These are phyloP conservation scores for Bombus confusus DNA, from an alignment of 1,140 invertebrate species.

Conservation along the genomic window DNA sequence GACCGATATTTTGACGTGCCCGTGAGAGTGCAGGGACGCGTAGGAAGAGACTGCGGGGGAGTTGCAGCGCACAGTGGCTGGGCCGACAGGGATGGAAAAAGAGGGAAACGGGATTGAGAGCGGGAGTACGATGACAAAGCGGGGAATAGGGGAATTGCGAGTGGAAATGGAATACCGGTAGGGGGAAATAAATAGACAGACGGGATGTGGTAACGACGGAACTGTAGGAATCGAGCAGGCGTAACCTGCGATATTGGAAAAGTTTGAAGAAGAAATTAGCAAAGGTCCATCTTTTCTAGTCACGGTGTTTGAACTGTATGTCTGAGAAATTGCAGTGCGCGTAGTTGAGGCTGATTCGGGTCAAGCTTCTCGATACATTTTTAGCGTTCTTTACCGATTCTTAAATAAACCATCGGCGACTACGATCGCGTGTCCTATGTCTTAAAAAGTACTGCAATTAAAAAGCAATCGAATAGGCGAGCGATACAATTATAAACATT, in stretches of 20 bases:
- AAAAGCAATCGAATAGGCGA: too few species aligned
- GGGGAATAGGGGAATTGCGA: not conserved
- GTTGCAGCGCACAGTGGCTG: not conserved
- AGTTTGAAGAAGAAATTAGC: not conserved
- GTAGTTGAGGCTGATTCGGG: too few species aligned
- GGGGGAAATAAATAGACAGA: conserved; percentile 20
- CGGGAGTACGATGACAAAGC: not conserved
- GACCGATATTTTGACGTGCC: conserved; percentile 19
- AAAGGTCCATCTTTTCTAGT: not conserved
- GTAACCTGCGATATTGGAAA: not conserved
- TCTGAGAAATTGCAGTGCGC: too few species aligned
- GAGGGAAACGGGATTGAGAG: not conserved
- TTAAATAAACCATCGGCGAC: too few species aligned
- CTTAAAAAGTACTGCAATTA: too few species aligned
- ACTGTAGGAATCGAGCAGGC: not conserved
- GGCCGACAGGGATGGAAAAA: not conserved
- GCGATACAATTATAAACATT: too few species aligned
- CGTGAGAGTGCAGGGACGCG: not conserved
- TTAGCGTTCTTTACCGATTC: too few species aligned
- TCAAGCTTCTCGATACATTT: too few species aligned
- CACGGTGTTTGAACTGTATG: too few species aligned
- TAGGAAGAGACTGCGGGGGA: not conserved
- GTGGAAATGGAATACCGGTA: not conserved
- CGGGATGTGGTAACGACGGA: not conserved
- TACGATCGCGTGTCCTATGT: too few species aligned